Percentiles rank a stretch among this genome's conserved stretches.
Conservation (phyloP, 2,888 invertebrate genomes). For the Amphipoea oculea region DNA sequence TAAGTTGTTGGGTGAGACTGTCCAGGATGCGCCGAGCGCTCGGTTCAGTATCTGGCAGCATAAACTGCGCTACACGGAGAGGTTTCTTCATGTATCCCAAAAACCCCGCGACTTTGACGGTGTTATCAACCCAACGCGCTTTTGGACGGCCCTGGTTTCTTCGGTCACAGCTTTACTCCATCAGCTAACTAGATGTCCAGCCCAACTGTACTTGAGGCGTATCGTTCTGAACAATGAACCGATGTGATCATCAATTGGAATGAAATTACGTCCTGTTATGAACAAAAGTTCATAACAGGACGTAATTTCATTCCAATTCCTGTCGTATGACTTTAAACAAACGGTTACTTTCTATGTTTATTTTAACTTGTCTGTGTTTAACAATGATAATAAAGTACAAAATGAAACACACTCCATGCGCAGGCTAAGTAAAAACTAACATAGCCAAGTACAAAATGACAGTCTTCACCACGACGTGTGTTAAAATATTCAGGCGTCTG, state of each 20-base stretch:
- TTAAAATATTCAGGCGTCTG: constrained; percentile 74
- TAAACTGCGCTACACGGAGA: no score
- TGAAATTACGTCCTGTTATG: neutral
- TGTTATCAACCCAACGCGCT: no score
- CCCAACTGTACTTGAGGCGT: no score
- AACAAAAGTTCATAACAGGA: no score
- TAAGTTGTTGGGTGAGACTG: no score
- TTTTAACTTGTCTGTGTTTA: no score
- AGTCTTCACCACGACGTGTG: constrained; percentile 41
- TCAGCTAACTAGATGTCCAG: neutral
- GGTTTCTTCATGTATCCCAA: no score
- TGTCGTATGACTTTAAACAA: neutral
- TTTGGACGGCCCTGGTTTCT: neutral
- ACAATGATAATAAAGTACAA: neutral
- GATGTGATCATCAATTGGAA: neutral
- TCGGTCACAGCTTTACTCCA: neutral
- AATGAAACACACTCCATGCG: neutral
- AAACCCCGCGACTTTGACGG: no score
- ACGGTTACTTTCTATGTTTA: neutral
- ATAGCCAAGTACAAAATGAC: constrained; percentile 28
- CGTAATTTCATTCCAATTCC: no score
- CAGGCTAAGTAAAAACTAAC: constrained; percentile 11
- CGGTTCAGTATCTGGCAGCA: no score
- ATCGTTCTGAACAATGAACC: neutral
- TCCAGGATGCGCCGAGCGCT: no score